A percentile compares a stretch with the other conserved stretches of the same genome.
phyloP scores from a whole-genome alignment of 92 coral and sea anemone genomes.

The Meandrina meandrites region DNA sequence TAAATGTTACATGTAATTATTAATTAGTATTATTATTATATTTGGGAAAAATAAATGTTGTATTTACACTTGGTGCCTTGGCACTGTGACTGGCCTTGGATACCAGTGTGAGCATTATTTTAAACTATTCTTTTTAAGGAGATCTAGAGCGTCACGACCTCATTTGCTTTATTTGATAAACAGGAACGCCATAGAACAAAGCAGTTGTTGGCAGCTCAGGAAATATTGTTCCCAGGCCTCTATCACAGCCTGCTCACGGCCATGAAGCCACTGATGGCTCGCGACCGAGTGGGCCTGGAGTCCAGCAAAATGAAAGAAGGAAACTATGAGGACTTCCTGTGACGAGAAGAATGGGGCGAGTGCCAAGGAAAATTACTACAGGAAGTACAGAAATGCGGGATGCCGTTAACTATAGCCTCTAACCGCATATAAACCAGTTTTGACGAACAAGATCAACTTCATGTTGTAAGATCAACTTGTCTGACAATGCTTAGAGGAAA shows the following conservation, averaged over 20 bases:
- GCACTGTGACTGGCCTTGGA: background rate
- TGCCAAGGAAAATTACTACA: background rate
- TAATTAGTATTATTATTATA: too few species aligned
- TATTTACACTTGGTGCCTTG: background rate
- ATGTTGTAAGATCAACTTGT: background rate
- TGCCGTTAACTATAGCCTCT: background rate
- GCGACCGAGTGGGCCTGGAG: slow-evolving; percentile 92
- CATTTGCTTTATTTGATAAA: background rate
- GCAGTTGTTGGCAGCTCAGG: slow-evolving; percentile 97
- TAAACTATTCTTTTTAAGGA: background rate
- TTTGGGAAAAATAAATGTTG: too few species aligned
- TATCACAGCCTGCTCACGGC: slow-evolving; percentile 94
- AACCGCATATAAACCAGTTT: background rate
- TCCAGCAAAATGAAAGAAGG: slow-evolving; percentile 78
- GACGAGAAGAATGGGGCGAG: background rate
- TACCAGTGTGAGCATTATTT: background rate
- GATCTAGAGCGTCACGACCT: background rate
- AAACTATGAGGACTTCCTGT: slow-evolving; percentile 77
- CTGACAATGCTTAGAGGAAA: background rate
- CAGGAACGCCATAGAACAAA: slow-evolving; percentile 99
- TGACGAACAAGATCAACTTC: background rate
- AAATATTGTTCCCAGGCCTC: slow-evolving; percentile 90
- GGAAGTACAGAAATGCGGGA: background rate
- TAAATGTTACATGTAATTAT: too few species aligned
- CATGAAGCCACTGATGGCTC: slow-evolving; percentile 96